These are phyloP conservation scores for Engystomops pustulosus DNA, from an alignment of 2,113 vertebrate genomes.

Conservation along the genomic window DNA sequence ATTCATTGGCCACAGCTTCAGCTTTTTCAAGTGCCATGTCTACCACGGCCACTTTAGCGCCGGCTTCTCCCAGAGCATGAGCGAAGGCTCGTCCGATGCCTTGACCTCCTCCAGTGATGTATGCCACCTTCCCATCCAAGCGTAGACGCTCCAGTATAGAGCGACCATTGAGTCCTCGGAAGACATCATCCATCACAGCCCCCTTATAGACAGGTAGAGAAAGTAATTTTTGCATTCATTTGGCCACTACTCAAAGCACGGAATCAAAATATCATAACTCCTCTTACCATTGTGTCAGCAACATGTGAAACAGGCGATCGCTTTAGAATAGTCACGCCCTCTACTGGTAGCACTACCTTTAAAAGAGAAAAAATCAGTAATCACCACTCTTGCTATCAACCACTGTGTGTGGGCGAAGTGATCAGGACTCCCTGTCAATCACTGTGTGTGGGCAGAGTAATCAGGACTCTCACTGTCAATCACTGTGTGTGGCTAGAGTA, in stretches of 20 bases:
- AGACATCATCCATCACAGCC: constrained; percentile 71
- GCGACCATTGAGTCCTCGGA: constrained; percentile 68
- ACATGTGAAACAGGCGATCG: constrained; percentile 56
- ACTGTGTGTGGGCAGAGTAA: no score
- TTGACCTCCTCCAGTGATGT: constrained; percentile 77
- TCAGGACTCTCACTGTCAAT: no score
- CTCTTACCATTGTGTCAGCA: constrained; percentile 55
- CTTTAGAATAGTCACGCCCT: constrained; percentile 76
- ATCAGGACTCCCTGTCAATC: no score
- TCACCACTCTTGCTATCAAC: no score
- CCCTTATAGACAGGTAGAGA: constrained; percentile 58
- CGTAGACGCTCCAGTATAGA: constrained; percentile 76
- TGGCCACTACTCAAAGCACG: no score
- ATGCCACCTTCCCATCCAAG: constrained; percentile 76
- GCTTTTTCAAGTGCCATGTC: constrained; percentile 76
- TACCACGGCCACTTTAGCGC: constrained; percentile 78
- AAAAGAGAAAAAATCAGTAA: constrained; percentile 54
- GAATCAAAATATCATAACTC: no score
- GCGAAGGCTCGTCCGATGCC: constrained; percentile 81
- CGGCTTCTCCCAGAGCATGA: constrained; percentile 77
- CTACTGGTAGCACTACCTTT: constrained; percentile 77
- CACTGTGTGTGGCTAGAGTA: no score
- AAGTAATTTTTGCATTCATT: no score
- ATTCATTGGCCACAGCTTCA: constrained; percentile 72
- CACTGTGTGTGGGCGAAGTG: no score